Conservation (phyloP, 2,113 vertebrate species). For the Rana temporaria region DNA sequence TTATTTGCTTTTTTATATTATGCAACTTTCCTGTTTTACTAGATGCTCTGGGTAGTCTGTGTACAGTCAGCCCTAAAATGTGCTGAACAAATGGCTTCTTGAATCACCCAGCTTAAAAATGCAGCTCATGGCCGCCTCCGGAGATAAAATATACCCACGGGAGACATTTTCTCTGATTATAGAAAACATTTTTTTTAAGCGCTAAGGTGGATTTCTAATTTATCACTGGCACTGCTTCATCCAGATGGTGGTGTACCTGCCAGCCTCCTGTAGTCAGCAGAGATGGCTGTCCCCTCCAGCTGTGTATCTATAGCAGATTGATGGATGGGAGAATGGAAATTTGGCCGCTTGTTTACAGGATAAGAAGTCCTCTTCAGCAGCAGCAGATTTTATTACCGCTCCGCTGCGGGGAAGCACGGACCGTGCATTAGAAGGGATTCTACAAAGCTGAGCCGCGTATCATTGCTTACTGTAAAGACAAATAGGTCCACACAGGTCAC, state of each 20-base stretch:
- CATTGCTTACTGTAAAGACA: conserved; percentile 3
- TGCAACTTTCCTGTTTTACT: too few relatives aligned
- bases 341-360: conserved; percentile 16
- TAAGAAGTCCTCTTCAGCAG: neutral
- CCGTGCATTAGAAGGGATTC: conserved; percentile 24
- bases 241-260: neutral
- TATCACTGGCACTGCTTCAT: neutral
- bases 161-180: too few relatives aligned
- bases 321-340: conserved; percentile 41
- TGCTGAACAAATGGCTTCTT: too few relatives aligned
- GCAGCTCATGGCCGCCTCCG: too few relatives aligned
- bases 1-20: too few relatives aligned
- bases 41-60: too few relatives aligned
- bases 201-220: neutral
- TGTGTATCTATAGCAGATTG: conserved; percentile 3
- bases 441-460: neutral
- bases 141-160: too few relatives aligned
- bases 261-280: neutral
- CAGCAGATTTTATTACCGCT: conserved; percentile 9
- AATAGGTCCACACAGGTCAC: neutral
- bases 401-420: conserved; percentile 4
- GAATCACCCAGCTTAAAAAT: too few relatives aligned
- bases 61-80: too few relatives aligned
- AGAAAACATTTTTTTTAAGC: neutral
- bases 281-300: neutral